phyloP scores from a whole-genome alignment of 2,113 vertebrate genomes.

The Heterotilapia buettikoferi region DNA sequence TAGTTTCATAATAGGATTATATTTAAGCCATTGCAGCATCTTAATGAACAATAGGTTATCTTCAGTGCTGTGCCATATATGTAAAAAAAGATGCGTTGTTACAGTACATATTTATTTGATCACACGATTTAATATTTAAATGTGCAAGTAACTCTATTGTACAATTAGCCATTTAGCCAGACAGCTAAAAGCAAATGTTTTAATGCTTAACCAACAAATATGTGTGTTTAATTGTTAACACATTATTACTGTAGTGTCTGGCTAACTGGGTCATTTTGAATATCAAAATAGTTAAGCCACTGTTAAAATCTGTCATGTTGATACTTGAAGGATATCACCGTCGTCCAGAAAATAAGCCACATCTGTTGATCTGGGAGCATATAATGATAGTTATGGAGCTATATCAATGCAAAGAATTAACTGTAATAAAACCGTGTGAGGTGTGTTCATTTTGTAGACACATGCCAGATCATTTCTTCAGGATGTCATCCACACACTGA shows the following conservation, averaged over 20 bases:
- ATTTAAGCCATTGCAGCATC: not conserved
- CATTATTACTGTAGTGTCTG: not conserved
- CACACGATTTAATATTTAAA: not conserved
- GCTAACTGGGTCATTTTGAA: not conserved
- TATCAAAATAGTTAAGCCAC: not conserved
- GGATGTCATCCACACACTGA: not conserved
- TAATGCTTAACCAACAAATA: not conserved
- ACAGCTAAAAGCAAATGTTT: not conserved
- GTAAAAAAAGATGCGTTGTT: not conserved
- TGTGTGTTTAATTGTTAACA: not conserved
- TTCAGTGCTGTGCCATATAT: not conserved
- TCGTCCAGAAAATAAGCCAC: not conserved
- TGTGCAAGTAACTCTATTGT: not conserved
- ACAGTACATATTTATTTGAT: not conserved
- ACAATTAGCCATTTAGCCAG: not conserved
- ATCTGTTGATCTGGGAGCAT: not conserved
- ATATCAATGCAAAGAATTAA: not conserved
- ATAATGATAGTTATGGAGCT: not conserved
- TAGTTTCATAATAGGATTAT: not conserved
- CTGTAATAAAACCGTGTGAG: not conserved
- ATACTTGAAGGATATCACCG: constrained; percentile 22
- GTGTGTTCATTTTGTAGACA: not conserved
- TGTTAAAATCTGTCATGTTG: not conserved
- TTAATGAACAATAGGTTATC: not conserved
- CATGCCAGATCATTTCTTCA: not conserved